Evolutionary conservation across 2,113 vertebrate species (phyloP).

Genomic region (Sinocyclocheilus grahami): DNA sequence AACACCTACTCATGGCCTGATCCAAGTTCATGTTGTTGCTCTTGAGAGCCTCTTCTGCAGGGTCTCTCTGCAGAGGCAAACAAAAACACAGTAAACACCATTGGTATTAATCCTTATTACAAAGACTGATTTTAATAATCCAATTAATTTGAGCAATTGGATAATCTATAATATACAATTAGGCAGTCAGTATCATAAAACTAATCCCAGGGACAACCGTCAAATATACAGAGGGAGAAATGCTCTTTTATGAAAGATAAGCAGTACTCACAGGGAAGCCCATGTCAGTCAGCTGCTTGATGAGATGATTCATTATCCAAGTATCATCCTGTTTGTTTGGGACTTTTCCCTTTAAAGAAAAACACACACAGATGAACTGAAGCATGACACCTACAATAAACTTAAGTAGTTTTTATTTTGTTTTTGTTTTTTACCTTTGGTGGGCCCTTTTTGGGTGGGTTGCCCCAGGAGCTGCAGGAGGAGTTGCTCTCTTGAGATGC

Average conservation of each 20-base stretch:
- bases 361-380: background rate
- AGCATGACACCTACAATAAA: background rate
- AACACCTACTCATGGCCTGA: constrained; percentile 94
- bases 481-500: constrained; percentile 92
- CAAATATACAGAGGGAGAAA: background rate
- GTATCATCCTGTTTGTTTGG: constrained; percentile 92
- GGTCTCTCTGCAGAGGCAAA: constrained; percentile 85
- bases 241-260: background rate
- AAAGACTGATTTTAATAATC: background rate
- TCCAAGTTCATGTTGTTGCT: constrained; percentile 97
- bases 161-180: background rate
- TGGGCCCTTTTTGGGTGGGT: constrained; percentile 86
- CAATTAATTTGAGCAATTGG: background rate
- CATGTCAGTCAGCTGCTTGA: constrained; percentile 98
- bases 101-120: background rate
- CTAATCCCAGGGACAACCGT: background rate
- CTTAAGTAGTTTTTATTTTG: background rate
- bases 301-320: constrained; percentile 95
- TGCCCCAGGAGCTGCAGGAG: constrained; percentile 93
- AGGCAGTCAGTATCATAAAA: background rate
- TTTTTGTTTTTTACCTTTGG: constrained; percentile 79
- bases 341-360: constrained; percentile 79
- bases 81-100: background rate
- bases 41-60: constrained; percentile 97
- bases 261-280: constrained; percentile 91